phyloP scores from a whole-genome alignment of 1,140 invertebrate species.

The Bombus huntii region DNA sequence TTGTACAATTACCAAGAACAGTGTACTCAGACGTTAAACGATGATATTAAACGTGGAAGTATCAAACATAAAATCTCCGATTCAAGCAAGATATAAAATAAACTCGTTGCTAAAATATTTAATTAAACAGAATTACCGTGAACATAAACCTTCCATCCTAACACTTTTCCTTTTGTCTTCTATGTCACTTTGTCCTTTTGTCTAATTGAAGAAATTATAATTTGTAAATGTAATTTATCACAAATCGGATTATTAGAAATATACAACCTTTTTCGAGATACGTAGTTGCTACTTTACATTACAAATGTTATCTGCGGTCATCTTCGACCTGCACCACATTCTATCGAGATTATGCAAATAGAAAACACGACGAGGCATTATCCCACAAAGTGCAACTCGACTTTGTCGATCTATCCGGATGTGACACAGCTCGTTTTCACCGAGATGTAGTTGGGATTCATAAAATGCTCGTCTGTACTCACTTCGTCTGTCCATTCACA shows the following conservation, averaged over 20 bases:
- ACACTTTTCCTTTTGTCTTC: not conserved
- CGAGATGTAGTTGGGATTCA: conserved; percentile 63
- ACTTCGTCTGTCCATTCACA: not conserved
- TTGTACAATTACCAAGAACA: too few relatives aligned
- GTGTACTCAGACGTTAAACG: too few relatives aligned
- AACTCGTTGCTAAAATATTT: not conserved
- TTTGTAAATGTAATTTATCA: not conserved
- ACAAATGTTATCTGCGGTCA: conserved; percentile 26
- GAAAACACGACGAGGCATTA: conserved; percentile 26
- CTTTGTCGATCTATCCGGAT: conserved; percentile 55
- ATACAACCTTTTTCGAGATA: not conserved
- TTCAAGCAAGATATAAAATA: too few relatives aligned
- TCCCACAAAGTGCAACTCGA: conserved; percentile 33
- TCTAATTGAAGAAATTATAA: not conserved
- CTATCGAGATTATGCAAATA: conserved; percentile 52
- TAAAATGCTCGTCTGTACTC: conserved; percentile 41
- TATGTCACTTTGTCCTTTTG: not conserved
- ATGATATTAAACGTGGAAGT: too few relatives aligned
- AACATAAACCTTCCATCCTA: not conserved
- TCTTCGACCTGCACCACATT: conserved; percentile 15
- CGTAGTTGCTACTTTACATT: conserved; percentile 27
- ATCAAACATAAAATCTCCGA: too few relatives aligned
- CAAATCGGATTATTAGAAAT: conserved; percentile 14
- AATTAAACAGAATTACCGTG: not conserved
- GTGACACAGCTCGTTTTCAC: conserved; percentile 62